Base-by-base conservation (phyloP, 2,888 invertebrate species). In the Lissonota sp. region DNA sequence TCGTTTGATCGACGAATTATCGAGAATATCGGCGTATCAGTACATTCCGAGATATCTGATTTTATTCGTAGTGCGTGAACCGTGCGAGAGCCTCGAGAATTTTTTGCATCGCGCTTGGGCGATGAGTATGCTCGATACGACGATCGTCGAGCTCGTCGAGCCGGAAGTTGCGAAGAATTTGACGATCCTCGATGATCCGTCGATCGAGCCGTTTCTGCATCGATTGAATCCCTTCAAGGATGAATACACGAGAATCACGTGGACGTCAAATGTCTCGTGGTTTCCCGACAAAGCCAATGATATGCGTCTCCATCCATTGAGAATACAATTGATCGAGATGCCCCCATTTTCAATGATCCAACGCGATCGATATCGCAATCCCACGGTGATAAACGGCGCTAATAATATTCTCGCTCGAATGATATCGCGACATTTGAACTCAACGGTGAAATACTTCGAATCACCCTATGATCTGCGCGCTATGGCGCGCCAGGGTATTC, bases 271-370 rank as follows among this genome's bases (percentile, higher is more conserved):
- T 4, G 51, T 14, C 10, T n/a, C 71, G 10, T 69, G 83, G 58
- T 87, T 86, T 62, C 87, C 88, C 0, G 66, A 86, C 39, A 85
- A 87, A 37, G 5, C 83, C 3, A 14, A 1, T 0, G 66, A 88
- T 67, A 79, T 88, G 66, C 37, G 84, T 37, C 84, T 84, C 5
- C 81, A 85, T 44, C 72, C 79, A 0, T 6, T 88, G 0, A 73
- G 14, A 4, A 66, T 84, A 5, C 53, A 42, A 0, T 5, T 79
- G 0, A 0, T 44, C 0, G 5, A 80, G 4, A 44, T 51, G 2
- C 44, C 77, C 0, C 85, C 84, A 0, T 62, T 78, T 10, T 7
- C 75, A 1, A 5, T 44, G 0, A 6, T 78, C 1, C 1, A 0
- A 2, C 63, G 42, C 5, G 58, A 85, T 14, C 37, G 69, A 0